Percentiles rank a stretch among this genome's conserved stretches.
These are phyloP conservation scores for Scaptomyza montana DNA, from an alignment of 1,140 invertebrate genomes.

Conservation along the genomic window DNA sequence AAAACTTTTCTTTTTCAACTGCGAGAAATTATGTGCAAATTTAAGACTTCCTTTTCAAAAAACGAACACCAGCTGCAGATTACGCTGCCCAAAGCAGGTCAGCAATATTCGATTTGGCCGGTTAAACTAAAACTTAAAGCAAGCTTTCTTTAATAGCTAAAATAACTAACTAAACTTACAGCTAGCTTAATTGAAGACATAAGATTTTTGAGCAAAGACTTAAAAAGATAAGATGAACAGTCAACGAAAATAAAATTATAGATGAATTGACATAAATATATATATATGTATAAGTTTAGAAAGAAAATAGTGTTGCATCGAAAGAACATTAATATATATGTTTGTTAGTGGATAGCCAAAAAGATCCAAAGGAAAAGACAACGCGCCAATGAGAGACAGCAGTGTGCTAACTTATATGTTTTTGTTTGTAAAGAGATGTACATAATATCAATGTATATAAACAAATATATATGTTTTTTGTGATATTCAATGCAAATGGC, in stretches of 20 bases:
- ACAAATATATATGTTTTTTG: constrained; percentile 17
- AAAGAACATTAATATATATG: constrained; percentile 39
- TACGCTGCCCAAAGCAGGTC: constrained; percentile 7
- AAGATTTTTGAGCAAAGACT: not conserved
- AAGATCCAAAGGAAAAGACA: constrained; percentile 73
- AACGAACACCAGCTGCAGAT: constrained; percentile 2
- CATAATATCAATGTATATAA: constrained; percentile 17
- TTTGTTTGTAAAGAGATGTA: constrained; percentile 14
- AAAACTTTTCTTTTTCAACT: constrained; percentile 37
- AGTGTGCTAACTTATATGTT: constrained; percentile 54
- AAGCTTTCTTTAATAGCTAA: constrained; percentile 17
- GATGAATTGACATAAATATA: not conserved
- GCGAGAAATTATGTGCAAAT: constrained; percentile 39
- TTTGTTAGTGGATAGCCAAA: constrained; percentile 48
- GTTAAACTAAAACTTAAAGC: constrained; percentile 11
- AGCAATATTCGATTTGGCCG: not conserved
- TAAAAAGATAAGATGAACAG: not conserved
- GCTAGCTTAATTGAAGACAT: constrained; percentile 20
- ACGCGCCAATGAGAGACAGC: constrained; percentile 80
- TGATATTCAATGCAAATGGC: constrained; percentile 20
- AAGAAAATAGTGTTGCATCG: constrained; percentile 18
- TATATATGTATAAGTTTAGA: not conserved
- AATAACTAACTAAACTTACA: constrained; percentile 10
- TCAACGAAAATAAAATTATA: not conserved
- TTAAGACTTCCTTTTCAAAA: constrained; percentile 31